phyloP scores from a whole-genome alignment of 37 sponge, comb jelly and placozoan genomes.

The Ephydatia muelleri region DNA sequence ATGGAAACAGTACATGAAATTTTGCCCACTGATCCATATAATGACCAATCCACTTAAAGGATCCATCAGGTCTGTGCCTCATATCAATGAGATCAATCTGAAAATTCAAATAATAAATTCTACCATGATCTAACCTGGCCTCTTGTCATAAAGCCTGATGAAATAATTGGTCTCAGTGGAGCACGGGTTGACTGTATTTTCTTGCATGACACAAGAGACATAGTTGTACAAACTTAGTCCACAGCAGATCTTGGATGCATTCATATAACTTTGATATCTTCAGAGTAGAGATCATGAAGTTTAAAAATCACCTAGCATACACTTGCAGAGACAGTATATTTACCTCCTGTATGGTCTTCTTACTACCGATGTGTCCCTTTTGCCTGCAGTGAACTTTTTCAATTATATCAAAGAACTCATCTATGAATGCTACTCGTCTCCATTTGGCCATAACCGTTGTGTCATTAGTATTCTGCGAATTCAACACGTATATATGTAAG shows the following conservation, averaged over 20 bases:
- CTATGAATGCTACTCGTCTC: slow-evolving; percentile 32
- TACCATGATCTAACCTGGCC: slow-evolving; percentile 24
- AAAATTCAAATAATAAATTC: too few relatives aligned
- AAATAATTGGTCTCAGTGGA: slow-evolving; percentile 39
- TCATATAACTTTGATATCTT: slow-evolving; percentile 37
- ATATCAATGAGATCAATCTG: slow-evolving; percentile 41
- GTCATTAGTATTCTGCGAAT: slow-evolving; percentile 26
- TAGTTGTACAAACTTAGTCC: slow-evolving; percentile 22
- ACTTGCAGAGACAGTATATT: neutral
- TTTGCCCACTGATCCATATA: slow-evolving; percentile 45
- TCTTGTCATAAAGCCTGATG: slow-evolving; percentile 40
- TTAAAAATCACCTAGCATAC: neutral
- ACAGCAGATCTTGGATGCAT: slow-evolving; percentile 31
- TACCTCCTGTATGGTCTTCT: slow-evolving; percentile 16
- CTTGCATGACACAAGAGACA: slow-evolving; percentile 25
- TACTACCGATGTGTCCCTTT: too few relatives aligned
- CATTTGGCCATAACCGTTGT: slow-evolving; percentile 11
- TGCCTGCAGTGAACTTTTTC: slow-evolving; percentile 21
- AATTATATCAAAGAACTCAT: slow-evolving; percentile 37
- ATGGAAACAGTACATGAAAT: slow-evolving; percentile 7
- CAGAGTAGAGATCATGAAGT: neutral
- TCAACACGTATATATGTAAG: too few relatives aligned
- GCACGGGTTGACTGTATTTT: slow-evolving; percentile 37
- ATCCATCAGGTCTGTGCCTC: slow-evolving; percentile 25
- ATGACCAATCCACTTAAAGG: slow-evolving; percentile 40